These are phyloP conservation scores for Gallinago media DNA, from an alignment of 2,113 vertebrate species.

Conservation along the genomic window DNA sequence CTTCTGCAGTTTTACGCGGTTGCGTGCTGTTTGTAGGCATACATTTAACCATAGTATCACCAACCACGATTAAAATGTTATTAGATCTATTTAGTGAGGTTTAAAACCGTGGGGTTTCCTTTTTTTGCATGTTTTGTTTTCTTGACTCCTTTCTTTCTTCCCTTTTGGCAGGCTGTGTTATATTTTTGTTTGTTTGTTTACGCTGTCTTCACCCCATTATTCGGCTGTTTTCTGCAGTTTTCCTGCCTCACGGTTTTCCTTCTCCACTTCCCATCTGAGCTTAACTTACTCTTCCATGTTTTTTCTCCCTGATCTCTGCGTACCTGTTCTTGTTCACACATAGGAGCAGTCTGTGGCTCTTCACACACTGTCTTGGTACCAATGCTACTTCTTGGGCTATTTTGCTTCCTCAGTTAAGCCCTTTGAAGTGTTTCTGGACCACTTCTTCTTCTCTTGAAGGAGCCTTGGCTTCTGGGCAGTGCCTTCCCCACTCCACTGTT, in stretches of 20 bases:
- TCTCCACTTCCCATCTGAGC: not conserved
- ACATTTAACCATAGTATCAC: not conserved
- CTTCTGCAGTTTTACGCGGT: not conserved
- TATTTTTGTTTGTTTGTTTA: not conserved
- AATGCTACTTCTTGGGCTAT: not conserved
- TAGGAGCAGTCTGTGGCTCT: not conserved
- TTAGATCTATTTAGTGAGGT: not conserved
- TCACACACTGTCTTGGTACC: not conserved
- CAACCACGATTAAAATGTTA: not conserved
- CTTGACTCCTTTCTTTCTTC: not conserved
- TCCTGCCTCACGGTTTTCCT: not conserved
- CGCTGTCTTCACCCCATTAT: not conserved
- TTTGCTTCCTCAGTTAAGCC: not conserved
- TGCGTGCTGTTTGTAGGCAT: not conserved
- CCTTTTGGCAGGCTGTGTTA: not conserved
- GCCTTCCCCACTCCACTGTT: not conserved
- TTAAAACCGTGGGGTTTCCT: not conserved
- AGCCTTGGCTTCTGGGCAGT: not conserved
- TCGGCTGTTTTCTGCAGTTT: not conserved
- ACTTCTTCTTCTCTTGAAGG: not conserved
- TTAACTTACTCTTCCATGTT: not conserved
- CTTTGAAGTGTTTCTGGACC: not conserved
- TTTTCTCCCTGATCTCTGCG: not conserved
- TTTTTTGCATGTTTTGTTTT: not conserved
- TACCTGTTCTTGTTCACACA: not conserved